phyloP scores from a whole-genome alignment of 2,797 vertebrate species.

The Danio aesculapii region DNA sequence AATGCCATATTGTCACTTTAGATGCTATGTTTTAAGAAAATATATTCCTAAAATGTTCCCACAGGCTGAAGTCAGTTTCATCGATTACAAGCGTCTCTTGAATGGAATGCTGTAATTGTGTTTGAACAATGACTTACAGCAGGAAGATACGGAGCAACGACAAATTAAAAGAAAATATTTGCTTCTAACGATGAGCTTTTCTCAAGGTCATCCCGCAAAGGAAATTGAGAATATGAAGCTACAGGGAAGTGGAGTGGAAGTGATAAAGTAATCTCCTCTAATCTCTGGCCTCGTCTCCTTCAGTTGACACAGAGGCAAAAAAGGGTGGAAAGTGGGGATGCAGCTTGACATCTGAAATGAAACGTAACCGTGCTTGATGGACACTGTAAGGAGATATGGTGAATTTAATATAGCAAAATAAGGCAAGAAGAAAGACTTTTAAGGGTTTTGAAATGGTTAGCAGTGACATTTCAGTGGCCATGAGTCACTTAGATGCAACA shows the following conservation, averaged over 20 bases:
- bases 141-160: slow-evolving; percentile 23
- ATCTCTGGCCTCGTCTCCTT: slow-evolving; percentile 22
- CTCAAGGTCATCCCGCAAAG: slow-evolving; percentile 26
- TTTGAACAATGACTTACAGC: slow-evolving; percentile 19
- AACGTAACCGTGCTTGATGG: background rate
- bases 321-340: background rate
- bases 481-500: background rate
- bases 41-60: background rate
- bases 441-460: background rate
- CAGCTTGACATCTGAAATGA: slow-evolving; percentile 5
- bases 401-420: background rate
- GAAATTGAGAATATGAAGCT: slow-evolving; percentile 32
- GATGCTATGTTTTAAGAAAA: background rate
- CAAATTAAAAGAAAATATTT: slow-evolving; percentile 40
- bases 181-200: slow-evolving; percentile 7
- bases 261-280: slow-evolving; percentile 37
- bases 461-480: background rate
- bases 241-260: slow-evolving; percentile 11
- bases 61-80: background rate
- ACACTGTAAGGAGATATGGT: background rate
- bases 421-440: background rate
- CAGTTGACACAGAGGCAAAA: background rate
- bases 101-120: slow-evolving; percentile 31
- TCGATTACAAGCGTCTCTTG: slow-evolving; percentile 12
- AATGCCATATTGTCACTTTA: background rate